Percentiles rank a stretch among this genome's conserved stretches.
Evolutionary conservation across 2,888 invertebrate genomes (phyloP).

Genomic region (Parochlus steinenii): DNA sequence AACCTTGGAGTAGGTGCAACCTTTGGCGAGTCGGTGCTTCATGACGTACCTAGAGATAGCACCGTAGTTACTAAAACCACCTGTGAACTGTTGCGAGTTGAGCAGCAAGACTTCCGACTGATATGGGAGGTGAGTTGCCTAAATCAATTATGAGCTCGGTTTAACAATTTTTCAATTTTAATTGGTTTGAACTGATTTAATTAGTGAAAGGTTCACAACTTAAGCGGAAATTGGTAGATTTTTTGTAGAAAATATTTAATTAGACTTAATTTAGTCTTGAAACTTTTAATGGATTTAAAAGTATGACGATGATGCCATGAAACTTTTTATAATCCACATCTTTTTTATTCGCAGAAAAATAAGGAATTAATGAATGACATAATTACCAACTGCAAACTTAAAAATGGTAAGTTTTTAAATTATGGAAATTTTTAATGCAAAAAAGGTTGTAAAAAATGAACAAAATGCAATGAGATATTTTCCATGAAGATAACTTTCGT

Average conservation of each 20-base stretch:
- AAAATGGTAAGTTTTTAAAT: conserved; percentile 39
- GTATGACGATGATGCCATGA: neutral
- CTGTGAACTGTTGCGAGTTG: conserved; percentile 56
- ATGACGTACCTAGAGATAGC: conserved; percentile 51
- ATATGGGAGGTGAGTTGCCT: conserved; percentile 65
- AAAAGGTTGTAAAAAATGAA: no score
- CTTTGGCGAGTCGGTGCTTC: conserved; percentile 59
- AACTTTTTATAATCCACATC: conserved; percentile 10
- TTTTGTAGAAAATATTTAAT: no score
- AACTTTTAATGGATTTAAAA: no score
- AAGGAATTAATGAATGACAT: conserved; percentile 61
- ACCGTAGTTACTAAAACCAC: conserved; percentile 57
- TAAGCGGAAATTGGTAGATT: no score
- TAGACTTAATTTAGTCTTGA: no score
- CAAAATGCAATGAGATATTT: no score
- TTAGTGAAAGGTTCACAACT: no score
- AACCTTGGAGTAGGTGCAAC: conserved; percentile 56
- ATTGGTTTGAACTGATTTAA: no score
- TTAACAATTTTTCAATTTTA: neutral
- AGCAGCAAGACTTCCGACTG: conserved; percentile 57
- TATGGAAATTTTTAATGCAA: neutral
- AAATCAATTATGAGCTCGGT: neutral
- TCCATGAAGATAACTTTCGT: no score
- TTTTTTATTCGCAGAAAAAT: conserved; percentile 48
- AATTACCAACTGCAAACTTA: conserved; percentile 44